Conservation (phyloP, 1,140 invertebrate genomes). For the Paraescarpia echinospica region DNA sequence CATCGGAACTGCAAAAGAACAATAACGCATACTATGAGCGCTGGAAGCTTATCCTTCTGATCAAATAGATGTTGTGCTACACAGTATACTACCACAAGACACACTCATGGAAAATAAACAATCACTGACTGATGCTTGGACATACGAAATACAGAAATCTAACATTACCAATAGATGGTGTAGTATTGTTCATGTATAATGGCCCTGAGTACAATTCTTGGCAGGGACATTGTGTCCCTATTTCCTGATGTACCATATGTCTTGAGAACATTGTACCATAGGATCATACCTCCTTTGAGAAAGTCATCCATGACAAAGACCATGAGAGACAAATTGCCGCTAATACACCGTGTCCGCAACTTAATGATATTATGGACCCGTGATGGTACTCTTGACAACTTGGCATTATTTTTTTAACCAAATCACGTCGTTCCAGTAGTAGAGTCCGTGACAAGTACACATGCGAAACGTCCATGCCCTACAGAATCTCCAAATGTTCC, state of each 20-base stretch:
- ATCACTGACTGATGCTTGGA: constrained; percentile 12
- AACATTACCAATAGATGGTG: constrained; percentile 14
- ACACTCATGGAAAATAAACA: constrained; percentile 18
- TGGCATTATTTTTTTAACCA: constrained; percentile 18
- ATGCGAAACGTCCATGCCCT: not conserved
- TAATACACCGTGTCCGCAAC: not conserved
- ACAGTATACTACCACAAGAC: not conserved
- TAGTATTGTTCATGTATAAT: constrained; percentile 5
- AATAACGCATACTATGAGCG: constrained; percentile 6
- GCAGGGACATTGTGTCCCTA: constrained; percentile 7
- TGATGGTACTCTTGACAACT: constrained; percentile 9
- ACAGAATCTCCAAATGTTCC: constrained; percentile 5
- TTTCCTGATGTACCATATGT: constrained; percentile 11
- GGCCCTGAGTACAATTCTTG: constrained; percentile 12
- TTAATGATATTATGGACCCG: constrained; percentile 7
- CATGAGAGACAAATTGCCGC: constrained; percentile 5
- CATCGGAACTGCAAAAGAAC: constrained; percentile 14
- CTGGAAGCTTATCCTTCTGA: not conserved
- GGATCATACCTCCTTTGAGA: constrained; percentile 8
- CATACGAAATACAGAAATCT: constrained; percentile 1
- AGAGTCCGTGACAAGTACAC: not conserved
- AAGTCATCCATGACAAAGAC: not conserved
- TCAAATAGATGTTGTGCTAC: constrained; percentile 6
- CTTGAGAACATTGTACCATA: constrained; percentile 10
- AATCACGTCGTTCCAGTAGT: constrained; percentile 11